Evolutionary conservation across 2,113 vertebrate species (phyloP), one percentile per base, ranked within the genome.

Genomic region (Oryzias javanicus): DNA sequence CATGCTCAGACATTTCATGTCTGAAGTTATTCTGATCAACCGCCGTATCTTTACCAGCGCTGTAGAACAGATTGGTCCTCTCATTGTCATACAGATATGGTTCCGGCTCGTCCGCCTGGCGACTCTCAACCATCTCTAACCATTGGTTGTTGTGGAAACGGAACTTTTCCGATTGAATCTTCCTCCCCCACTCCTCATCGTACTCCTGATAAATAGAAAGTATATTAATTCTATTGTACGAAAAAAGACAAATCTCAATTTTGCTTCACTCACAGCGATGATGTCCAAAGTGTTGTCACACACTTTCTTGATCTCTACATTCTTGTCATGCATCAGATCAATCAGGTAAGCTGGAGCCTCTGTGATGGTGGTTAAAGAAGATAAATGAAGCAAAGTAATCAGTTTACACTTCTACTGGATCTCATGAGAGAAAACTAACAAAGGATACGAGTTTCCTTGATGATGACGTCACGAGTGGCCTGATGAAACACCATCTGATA

Each of bases 401-500:
- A 19, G 6, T 50, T 22, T 41, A 5, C 40, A 1, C 16, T 6
- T 27, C 27, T 14, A 15, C 4, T 35, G 14, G 3, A 0, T 14
- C 41, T 20, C 47, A 40, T 4, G 6, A 41, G 35, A 5, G 42
- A 45, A 55, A 67, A 6, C 20, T 15, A 59, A 51, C 44, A 49
- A 80, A 94, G 93, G 96, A 98, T 98, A 99, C 94, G 96, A 0
- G 96, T 98, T 82, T 98, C 97, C 81, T 98, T 98, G 86, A 98
- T 96, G 84, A 99, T 98, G 82, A 98, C 96, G 55, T 99, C 97
- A 84, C 97, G 92, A 1, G 97, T 99, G 51, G 96, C 97, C 86
- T 98, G 96, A 79, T 99, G 97, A 84, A 98, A 99, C 66, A 98
- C 96, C 96, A 98, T 98, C 87, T 99, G 96, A 82, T 99, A 98